These are phyloP conservation scores for Trididemnum miniatum DNA, from an alignment of 23 tunicate species.

Conservation along the genomic window DNA sequence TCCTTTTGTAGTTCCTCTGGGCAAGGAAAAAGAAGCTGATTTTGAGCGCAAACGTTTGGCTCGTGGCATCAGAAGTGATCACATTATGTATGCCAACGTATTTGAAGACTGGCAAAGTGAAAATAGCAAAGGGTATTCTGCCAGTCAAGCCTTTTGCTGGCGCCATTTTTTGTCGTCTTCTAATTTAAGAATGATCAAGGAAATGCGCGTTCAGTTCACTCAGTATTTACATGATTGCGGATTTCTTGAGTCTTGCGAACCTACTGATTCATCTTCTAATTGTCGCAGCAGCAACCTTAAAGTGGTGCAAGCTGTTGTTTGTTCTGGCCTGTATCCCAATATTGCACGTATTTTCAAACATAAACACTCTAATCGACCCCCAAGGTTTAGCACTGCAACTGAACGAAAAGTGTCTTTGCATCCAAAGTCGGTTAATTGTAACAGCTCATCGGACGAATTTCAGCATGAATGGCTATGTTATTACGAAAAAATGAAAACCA, in stretches of 20 bases:
- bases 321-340: constrained; percentile 86
- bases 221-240: constrained; percentile 48
- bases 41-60: constrained; percentile 34
- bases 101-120: constrained; percentile 56
- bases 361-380: constrained; percentile 32
- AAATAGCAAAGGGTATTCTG: not conserved
- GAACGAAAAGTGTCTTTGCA: constrained; percentile 66
- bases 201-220: constrained; percentile 75
- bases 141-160: constrained; percentile 60
- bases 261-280: constrained; percentile 31
- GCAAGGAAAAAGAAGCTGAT: constrained; percentile 72
- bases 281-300: constrained; percentile 33
- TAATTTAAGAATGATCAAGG: constrained; percentile 52
- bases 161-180: constrained; percentile 55
- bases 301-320: constrained; percentile 62
- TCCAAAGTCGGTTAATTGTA: constrained; percentile 69
- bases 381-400: constrained; percentile 40
- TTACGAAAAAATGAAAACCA: constrained; percentile 75
- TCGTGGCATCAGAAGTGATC: constrained; percentile 65
- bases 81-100: constrained; percentile 67
- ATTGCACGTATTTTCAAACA: constrained; percentile 44
- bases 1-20: constrained; percentile 78
- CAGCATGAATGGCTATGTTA: constrained; percentile 79
- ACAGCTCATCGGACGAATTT: constrained; percentile 23
- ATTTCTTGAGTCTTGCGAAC: constrained; percentile 30